Evolutionary conservation across 1,140 invertebrate species (phyloP), one percentile per base, ranked within the genome.

Genomic region (Homalodisca vitripennis): DNA sequence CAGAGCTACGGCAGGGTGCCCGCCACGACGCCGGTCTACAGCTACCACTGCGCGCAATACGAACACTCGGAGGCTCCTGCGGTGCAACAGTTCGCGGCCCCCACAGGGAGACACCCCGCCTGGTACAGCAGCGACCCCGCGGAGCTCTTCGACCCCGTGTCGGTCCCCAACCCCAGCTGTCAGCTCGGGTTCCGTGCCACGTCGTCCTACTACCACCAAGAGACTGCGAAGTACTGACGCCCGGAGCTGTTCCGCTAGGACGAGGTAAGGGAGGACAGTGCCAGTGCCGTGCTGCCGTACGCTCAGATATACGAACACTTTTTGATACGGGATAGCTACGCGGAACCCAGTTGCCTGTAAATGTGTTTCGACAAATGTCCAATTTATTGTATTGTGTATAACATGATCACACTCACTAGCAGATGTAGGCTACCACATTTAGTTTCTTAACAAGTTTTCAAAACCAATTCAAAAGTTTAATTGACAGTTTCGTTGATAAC

Each of bases 111-210:
- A 60, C 64, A 70, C 69, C 71, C 72, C 31, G 69, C 63, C 31
- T 72, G 68, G 70, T 73, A 67, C 70, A 65, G 53, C n/a, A 27
- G 55, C 60, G 70, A 29, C 67, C 67, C 64, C 31, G 27, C 68
- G 31, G 70, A 74, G 26, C 65, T 70, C 32, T 72, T 72, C 71
- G 73, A 74, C 1, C 32, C 63, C 22, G 69, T 60, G n/a, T 24
- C 55, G 1, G 68, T 48, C 34, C 65, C 69, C 20, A 69, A 70
- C 51, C 70, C 70, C 3, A 63, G 53, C 31, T 73, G 72, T 46
- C 72, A 73, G 57, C 67, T 73, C 12, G 73, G 70, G 14, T 73
- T 74, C 72, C 29, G 73, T 14, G 67, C 70, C 13, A 65, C 71
- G n/a, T 32, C 71, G 0, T 32, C 68, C 12, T 67, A 70, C 29